These are phyloP conservation scores for Coremacera marginata DNA, from an alignment of 2,888 invertebrate species.

Conservation along the genomic window DNA sequence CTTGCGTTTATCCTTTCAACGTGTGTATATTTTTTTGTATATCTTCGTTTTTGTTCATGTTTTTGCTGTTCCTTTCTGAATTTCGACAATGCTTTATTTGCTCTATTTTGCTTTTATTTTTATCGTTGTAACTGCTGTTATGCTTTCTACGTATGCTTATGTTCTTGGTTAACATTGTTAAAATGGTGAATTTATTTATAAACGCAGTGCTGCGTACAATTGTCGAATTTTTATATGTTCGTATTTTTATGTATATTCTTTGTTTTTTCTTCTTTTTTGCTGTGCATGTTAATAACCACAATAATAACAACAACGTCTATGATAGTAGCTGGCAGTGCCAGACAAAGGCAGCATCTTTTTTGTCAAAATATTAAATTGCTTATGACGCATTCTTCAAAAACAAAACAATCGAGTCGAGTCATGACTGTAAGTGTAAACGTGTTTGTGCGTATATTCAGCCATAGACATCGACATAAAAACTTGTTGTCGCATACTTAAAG, in stretches of 20 bases:
- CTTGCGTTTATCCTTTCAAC: conserved; percentile 30
- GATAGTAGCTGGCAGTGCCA: background rate
- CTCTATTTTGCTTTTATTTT: background rate
- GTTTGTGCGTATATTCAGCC: too few relatives aligned
- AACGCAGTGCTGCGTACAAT: conserved; percentile 27
- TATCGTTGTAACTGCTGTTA: background rate
- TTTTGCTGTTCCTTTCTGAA: background rate
- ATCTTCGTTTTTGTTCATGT: conserved; percentile 18
- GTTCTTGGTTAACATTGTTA: conserved; percentile 27
- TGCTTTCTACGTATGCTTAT: background rate
- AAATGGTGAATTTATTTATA: conserved; percentile 40
- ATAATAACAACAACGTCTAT: background rate
- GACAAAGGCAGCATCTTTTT: background rate
- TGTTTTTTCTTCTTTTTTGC: background rate
- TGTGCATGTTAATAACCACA: background rate
- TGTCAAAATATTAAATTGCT: conserved; percentile 41
- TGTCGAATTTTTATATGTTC: conserved; percentile 32
- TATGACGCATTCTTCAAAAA: background rate
- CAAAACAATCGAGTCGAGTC: too few relatives aligned
- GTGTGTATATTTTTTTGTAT: conserved; percentile 10
- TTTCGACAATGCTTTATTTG: background rate
- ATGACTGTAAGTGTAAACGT: too few relatives aligned
- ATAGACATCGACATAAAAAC: too few relatives aligned
- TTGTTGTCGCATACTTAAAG: too few relatives aligned
- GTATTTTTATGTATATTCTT: conserved; percentile 6